Evolutionary conservation across 1,140 invertebrate species (phyloP).

Genomic region (Drosophila suzukii): DNA sequence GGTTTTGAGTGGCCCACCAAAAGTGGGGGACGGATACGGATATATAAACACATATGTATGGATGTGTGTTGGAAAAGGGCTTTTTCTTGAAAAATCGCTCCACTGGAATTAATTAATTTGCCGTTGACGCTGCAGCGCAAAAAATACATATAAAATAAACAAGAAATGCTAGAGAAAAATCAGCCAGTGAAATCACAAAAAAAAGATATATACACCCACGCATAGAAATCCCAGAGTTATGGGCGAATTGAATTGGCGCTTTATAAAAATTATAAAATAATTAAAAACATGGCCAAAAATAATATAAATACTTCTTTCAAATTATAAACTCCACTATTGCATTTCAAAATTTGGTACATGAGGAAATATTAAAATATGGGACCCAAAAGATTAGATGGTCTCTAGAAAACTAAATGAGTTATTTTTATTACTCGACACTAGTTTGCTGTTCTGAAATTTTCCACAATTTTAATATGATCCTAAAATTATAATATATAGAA

Average conservation of each 20-base stretch:
- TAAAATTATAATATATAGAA: no score
- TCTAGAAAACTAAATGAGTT: no score
- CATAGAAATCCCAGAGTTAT: background rate
- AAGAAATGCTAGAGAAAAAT: slow-evolving; percentile 45
- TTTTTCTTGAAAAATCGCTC: slow-evolving; percentile 82
- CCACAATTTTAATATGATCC: no score
- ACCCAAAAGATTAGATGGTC: no score
- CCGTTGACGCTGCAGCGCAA: slow-evolving; percentile 52
- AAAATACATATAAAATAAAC: slow-evolving; percentile 42
- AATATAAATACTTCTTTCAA: no score
- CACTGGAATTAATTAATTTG: slow-evolving; percentile 82
- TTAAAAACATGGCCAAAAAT: background rate
- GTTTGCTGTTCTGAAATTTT: no score
- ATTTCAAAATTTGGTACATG: no score
- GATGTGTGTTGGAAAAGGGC: slow-evolving; percentile 60
- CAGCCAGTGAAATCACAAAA: slow-evolving; percentile 1
- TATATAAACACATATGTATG: background rate
- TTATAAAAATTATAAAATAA: background rate
- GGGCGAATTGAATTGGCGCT: background rate
- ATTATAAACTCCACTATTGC: no score
- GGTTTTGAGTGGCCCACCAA: slow-evolving; percentile 58
- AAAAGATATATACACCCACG: background rate
- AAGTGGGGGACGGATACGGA: background rate
- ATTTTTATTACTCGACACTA: no score
- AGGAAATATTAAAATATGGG: no score